A percentile compares a stretch with the other conserved stretches of the same genome.
phyloP scores from a whole-genome alignment of 2,888 invertebrate genomes.

The Rhopalosiphum nymphaeae region DNA sequence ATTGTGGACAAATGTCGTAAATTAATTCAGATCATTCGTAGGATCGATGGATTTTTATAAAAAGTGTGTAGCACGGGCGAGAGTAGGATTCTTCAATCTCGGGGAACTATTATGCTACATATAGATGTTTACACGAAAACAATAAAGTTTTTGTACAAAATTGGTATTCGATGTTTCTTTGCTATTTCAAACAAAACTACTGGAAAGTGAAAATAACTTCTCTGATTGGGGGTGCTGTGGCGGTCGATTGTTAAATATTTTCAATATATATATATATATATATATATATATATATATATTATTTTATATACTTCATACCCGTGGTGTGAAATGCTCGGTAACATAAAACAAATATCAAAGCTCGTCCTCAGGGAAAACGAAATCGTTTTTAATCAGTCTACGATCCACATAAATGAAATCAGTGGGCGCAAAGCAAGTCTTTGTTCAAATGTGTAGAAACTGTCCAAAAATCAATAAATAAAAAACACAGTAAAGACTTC shows the following conservation, averaged over 20 bases:
- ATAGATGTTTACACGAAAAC: neutral
- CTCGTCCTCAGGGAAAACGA: neutral
- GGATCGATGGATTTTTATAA: neutral
- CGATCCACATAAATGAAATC: neutral
- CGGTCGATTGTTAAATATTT: neutral
- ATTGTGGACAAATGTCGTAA: neutral
- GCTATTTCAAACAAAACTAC: neutral
- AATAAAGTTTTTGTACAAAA: neutral
- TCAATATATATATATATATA: neutral
- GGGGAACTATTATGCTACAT: neutral
- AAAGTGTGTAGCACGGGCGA: neutral
- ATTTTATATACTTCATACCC: neutral
- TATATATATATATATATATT: neutral
- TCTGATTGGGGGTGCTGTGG: neutral
- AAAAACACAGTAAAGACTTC: neutral
- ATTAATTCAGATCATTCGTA: neutral
- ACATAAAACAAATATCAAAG: conserved; percentile 1
- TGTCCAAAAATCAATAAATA: neutral
- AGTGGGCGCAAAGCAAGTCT: neutral
- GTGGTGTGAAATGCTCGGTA: neutral
- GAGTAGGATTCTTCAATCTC: neutral
- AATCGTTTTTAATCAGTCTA: neutral
- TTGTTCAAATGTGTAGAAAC: neutral
- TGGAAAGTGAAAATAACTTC: neutral
- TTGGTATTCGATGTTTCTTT: neutral